Conservation (phyloP, 1,140 invertebrate species). For the Lepeophtheirus salmonis region DNA sequence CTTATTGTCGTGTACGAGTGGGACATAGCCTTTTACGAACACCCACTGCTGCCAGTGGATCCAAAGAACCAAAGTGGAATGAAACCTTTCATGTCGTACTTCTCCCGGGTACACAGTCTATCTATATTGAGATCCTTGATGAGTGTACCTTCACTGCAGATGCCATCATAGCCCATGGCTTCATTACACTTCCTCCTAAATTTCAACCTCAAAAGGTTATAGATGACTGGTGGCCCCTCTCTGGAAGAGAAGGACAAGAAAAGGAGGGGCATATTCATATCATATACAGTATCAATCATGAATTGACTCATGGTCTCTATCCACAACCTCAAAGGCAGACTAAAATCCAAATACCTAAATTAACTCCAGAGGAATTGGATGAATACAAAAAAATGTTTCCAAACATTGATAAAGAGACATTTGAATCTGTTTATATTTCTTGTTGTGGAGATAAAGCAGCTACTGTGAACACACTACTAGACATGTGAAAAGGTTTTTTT, state of each 20-base stretch:
- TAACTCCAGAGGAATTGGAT: slow-evolving; percentile 6
- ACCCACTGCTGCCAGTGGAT: slow-evolving; percentile 70
- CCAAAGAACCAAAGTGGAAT: slow-evolving; percentile 83
- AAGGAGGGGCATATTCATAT: slow-evolving; percentile 60
- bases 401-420: slow-evolving; percentile 14
- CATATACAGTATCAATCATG: slow-evolving; percentile 23
- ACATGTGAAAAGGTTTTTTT: slow-evolving; percentile 16
- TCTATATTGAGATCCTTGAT: slow-evolving; percentile 87
- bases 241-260: slow-evolving; percentile 76
- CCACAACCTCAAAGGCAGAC: background rate
- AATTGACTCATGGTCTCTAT: background rate
- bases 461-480: background rate
- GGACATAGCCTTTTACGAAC: slow-evolving; percentile 88
- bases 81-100: slow-evolving; percentile 70
- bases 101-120: slow-evolving; percentile 51
- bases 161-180: slow-evolving; percentile 17
- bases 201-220: slow-evolving; percentile 58
- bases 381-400: slow-evolving; percentile 18
- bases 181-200: background rate
- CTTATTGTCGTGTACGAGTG: slow-evolving; percentile 73
- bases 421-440: background rate
- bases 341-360: background rate
- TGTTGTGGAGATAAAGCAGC: background rate
- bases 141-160: slow-evolving; percentile 68
- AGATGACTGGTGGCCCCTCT: slow-evolving; percentile 81